A percentile compares a stretch with the other conserved stretches of the same genome.
Evolutionary conservation across 2,888 invertebrate genomes (phyloP).

Genomic region (Nemoura dubitans): DNA sequence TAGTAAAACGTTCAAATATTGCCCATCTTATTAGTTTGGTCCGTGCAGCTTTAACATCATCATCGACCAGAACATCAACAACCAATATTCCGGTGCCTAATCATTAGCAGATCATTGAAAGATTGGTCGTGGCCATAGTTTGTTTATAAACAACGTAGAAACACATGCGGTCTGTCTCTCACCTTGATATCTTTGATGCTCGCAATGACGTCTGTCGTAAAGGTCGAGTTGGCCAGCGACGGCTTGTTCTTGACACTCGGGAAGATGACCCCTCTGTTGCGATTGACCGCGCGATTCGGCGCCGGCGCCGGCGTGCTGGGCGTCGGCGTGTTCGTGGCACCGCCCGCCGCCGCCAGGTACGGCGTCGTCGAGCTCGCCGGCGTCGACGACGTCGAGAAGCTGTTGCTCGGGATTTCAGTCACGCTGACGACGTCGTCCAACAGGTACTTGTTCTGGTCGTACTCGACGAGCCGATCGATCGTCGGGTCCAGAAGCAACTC

Average conservation of each 20-base stretch:
- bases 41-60: no score
- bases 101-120: no score
- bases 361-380: slow-evolving; percentile 51
- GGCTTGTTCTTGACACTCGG: slow-evolving; percentile 93
- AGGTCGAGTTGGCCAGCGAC: slow-evolving; percentile 82
- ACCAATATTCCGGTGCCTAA: no score
- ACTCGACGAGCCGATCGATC: slow-evolving; percentile 81
- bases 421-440: slow-evolving; percentile 56
- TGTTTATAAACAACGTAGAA: no score
- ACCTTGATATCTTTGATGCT: slow-evolving; percentile 86
- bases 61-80: no score
- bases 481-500: slow-evolving; percentile 80
- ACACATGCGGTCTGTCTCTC: no score
- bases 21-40: no score
- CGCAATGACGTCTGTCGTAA: slow-evolving; percentile 76
- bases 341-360: slow-evolving; percentile 49
- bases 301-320: slow-evolving; percentile 47
- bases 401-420: slow-evolving; percentile 54
- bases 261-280: slow-evolving; percentile 88
- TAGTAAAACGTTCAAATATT: no score
- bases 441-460: slow-evolving; percentile 68
- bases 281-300: slow-evolving; percentile 56
- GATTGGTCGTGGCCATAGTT: no score
- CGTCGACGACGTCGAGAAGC: slow-evolving; percentile 56
- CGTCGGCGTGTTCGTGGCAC: slow-evolving; percentile 54